Percentiles rank a stretch among this genome's conserved stretches.
These are phyloP conservation scores for Numenius arquata DNA, from an alignment of 2,113 vertebrate species.

Conservation along the genomic window DNA sequence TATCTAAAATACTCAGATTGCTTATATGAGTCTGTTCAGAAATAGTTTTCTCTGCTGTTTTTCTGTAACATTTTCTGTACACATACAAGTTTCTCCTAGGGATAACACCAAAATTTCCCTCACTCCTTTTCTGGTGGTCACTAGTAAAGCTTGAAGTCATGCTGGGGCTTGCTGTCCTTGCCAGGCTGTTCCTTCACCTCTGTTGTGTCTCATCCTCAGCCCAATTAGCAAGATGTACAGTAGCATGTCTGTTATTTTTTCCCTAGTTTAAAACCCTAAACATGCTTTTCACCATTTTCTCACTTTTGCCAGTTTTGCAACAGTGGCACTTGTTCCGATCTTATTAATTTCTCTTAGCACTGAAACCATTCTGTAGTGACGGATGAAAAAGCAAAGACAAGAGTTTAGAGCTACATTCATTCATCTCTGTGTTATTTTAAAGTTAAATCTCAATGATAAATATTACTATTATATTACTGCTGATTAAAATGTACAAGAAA, in stretches of 20 bases:
- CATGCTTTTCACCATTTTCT: neutral
- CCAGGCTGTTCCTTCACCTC: constrained; percentile 51
- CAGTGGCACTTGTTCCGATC: neutral
- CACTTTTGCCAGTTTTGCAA: neutral
- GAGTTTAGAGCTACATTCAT: neutral
- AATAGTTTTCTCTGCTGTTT: neutral
- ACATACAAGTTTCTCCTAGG: neutral
- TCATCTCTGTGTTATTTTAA: neutral
- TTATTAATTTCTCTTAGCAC: neutral
- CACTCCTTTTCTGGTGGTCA: neutral
- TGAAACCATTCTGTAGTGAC: neutral
- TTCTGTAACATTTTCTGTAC: neutral
- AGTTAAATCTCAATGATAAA: neutral
- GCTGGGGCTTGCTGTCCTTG: constrained; percentile 31
- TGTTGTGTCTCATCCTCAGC: constrained; percentile 20
- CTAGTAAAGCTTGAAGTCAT: neutral
- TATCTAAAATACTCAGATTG: neutral
- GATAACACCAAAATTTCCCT: neutral
- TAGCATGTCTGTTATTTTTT: neutral
- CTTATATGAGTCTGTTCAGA: neutral
- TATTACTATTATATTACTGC: neutral
- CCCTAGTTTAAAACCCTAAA: neutral
- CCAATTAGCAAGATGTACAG: constrained; percentile 24
- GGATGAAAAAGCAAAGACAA: neutral
- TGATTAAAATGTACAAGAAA: neutral